Conservation (phyloP, 2,113 vertebrate genomes). For the Paramormyrops kingsleyae region DNA sequence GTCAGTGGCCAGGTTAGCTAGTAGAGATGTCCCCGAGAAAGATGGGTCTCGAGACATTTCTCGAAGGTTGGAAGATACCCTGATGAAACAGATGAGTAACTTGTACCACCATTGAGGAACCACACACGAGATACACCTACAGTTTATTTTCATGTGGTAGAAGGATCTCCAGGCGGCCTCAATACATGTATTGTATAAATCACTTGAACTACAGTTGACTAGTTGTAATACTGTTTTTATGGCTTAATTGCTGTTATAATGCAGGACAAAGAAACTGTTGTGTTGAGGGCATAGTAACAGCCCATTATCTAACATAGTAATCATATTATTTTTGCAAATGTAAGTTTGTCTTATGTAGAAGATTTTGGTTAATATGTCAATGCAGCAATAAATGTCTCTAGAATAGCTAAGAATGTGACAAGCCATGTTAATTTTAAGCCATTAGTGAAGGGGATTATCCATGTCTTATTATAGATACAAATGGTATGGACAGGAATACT, state of each 20-base stretch:
- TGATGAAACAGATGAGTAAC: not conserved
- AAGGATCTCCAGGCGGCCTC: not conserved
- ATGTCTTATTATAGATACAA: not conserved
- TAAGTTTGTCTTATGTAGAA: slow-evolving; percentile 18
- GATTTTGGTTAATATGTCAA: slow-evolving; percentile 1
- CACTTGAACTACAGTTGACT: not conserved
- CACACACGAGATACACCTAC: not conserved
- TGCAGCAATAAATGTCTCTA: not conserved
- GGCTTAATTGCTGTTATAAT: slow-evolving; percentile 16
- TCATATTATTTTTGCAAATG: slow-evolving; percentile 24
- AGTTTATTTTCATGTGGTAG: not conserved
- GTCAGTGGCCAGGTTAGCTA: not conserved
- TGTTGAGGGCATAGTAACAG: slow-evolving; percentile 3
- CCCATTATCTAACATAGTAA: not conserved
- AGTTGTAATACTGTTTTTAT: slow-evolving; percentile 6
- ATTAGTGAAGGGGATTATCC: not conserved
- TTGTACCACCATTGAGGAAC: not conserved
- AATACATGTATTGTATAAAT: not conserved
- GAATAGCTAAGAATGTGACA: not conserved
- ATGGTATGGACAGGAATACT: not conserved
- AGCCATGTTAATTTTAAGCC: not conserved
- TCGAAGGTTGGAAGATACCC: not conserved
- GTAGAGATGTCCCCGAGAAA: not conserved
- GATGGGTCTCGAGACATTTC: not conserved
- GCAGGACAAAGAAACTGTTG: not conserved